Evolutionary conservation across 2,797 vertebrate species (phyloP), one percentile per base, ranked within the genome.

Genomic region (Anabas testudineus): DNA sequence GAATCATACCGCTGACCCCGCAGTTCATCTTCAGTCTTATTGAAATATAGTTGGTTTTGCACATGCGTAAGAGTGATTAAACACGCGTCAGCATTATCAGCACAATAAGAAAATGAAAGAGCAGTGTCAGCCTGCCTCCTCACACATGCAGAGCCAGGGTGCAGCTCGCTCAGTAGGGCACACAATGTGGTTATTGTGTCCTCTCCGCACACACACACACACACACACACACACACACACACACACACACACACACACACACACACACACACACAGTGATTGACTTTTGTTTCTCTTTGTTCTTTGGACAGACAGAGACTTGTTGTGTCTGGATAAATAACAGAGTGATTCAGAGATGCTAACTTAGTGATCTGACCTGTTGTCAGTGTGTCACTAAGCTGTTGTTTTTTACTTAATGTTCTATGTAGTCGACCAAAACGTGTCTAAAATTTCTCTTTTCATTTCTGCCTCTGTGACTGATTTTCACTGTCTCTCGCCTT

Each of bases 111-210:
- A 37, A 37, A 36, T 19, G 14, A 57, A 48, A 56, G 28, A 28
- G 6, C 36, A 36, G 39, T 51, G 39, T 53, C 43, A 62, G 62
- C 37, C 32, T 52, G 64, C 5, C 49, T 67, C n/a, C 51, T 51
- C 57, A 63, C 69, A 65, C n/a, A 26, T 30, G 22, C 67, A 48
- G 10, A 47, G 46, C 55, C 22, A 73, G 32, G 19, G 10, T 46
- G 46, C 68, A 72, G 54, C 52, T 43, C 70, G 63, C 66, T 74
- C 48, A 71, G 61, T 32, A 54, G 19, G 30, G 26, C 9, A 3
- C 46, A 90, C 87, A 87, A 78, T 82, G 62, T 58, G 47, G 65
- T 76, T 76, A 86, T 82, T 88, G 84, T 89, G 39, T 58, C 10
- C 32, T 74, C 60, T 41, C 65, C 59, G n/a, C 45, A 39, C 49